Evolutionary conservation across 2,797 vertebrate genomes (phyloP).

Genomic region (Sphenodon punctatus): DNA sequence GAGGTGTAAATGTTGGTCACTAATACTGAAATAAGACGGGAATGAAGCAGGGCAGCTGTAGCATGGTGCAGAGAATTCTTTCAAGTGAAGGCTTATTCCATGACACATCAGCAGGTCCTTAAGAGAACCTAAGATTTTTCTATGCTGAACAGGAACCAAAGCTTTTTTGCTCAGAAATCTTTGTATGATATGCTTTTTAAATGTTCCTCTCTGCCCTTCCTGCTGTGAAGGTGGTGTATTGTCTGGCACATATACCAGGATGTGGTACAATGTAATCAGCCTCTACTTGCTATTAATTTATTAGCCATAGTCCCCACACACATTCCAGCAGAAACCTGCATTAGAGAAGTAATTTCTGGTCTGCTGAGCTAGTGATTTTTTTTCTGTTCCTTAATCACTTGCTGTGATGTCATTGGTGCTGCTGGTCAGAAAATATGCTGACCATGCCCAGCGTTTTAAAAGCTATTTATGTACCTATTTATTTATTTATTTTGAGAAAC

Average conservation of each 20-base stretch:
- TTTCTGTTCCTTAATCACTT: conserved; percentile 57
- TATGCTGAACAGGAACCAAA: background rate
- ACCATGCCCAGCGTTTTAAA: conserved; percentile 64
- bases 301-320: conserved; percentile 29
- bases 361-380: conserved; percentile 75
- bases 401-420: conserved; percentile 60
- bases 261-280: conserved; percentile 49
- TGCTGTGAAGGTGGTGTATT: conserved; percentile 4
- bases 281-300: conserved; percentile 24
- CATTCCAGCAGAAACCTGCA: conserved; percentile 33
- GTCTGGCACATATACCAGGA: conserved; percentile 42
- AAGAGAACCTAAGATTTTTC: conserved; percentile 12
- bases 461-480: no score
- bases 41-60: no score
- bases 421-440: conserved; percentile 71
- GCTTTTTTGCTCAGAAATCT: background rate
- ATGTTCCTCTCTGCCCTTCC: conserved; percentile 38
- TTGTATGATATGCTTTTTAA: background rate
- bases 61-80: no score
- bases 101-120: conserved; percentile 30
- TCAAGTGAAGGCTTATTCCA: conserved; percentile 5
- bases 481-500: no score
- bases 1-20: no score
- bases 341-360: conserved; percentile 51
- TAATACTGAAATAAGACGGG: no score